Evolutionary conservation across 1,140 invertebrate species (phyloP).

Genomic region (Drosophila saltans): DNA sequence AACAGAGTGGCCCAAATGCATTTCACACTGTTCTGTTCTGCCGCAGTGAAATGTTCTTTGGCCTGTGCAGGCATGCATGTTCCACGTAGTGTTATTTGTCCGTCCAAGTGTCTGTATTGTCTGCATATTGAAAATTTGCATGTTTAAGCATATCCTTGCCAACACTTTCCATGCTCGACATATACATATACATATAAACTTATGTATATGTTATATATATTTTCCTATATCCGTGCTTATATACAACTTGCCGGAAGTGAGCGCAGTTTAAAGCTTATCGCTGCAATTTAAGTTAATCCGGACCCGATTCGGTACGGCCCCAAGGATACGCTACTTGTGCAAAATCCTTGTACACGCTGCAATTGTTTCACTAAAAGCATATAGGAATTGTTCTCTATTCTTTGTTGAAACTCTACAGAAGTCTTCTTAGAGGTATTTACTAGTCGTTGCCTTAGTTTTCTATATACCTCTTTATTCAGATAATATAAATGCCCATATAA

Average conservation of each 20-base stretch:
- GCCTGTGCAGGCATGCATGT: slow-evolving; percentile 74
- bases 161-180: slow-evolving; percentile 71
- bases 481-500: slow-evolving; percentile 58
- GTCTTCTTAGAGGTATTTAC: slow-evolving; percentile 19
- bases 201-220: slow-evolving; percentile 4
- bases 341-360: background rate
- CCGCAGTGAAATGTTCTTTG: slow-evolving; percentile 57
- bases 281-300: slow-evolving; percentile 70
- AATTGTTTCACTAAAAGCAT: background rate
- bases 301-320: slow-evolving; percentile 4
- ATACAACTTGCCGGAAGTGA: slow-evolving; percentile 63
- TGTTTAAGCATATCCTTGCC: slow-evolving; percentile 82
- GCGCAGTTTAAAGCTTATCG: slow-evolving; percentile 80
- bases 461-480: slow-evolving; percentile 30
- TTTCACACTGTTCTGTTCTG: slow-evolving; percentile 65
- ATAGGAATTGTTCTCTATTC: background rate
- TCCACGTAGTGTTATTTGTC: slow-evolving; percentile 20
- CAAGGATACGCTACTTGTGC: slow-evolving; percentile 47
- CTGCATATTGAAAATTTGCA: slow-evolving; percentile 82
- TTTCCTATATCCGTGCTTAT: slow-evolving; percentile 6
- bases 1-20: slow-evolving; percentile 62
- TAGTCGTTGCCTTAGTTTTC: slow-evolving; percentile 4
- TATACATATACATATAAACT: slow-evolving; percentile 40
- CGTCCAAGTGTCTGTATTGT: slow-evolving; percentile 63
- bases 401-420: background rate